Conservation (phyloP, 1,140 invertebrate genomes). For the Cherax quadricarinatus region DNA sequence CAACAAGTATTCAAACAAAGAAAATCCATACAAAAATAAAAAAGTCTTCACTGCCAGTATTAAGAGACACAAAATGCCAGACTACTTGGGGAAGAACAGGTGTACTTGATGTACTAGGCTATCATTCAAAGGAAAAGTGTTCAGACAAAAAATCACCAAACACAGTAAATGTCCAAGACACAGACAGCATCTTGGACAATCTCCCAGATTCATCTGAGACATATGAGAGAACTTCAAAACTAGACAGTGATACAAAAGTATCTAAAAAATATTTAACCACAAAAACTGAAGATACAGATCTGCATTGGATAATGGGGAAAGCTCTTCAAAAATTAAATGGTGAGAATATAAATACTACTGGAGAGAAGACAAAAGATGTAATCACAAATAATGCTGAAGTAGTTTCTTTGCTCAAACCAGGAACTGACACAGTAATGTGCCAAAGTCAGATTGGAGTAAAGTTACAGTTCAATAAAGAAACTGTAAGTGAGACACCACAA, state of each 20-base stretch:
- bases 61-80: neutral
- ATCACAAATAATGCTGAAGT: too few relatives aligned
- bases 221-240: neutral
- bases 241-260: neutral
- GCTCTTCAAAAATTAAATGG: neutral
- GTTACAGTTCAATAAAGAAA: neutral
- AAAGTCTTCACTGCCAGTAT: conserved; percentile 26
- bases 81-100: neutral
- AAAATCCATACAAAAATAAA: neutral
- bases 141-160: neutral
- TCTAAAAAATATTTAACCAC: neutral
- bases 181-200: neutral
- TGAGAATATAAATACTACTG: neutral
- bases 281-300: neutral
- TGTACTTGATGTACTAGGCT: neutral
- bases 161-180: neutral
- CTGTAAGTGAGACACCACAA: neutral
- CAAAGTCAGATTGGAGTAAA: too few relatives aligned
- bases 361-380: neutral
- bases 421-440: too few relatives aligned
- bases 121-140: neutral
- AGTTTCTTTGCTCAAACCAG: too few relatives aligned
- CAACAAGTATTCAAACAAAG: neutral
- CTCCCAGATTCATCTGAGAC: neutral
- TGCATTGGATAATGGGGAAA: neutral